Evolutionary conservation across 1,140 invertebrate species (phyloP), one percentile per base, ranked within the genome.

Genomic region (Planococcus citri): DNA sequence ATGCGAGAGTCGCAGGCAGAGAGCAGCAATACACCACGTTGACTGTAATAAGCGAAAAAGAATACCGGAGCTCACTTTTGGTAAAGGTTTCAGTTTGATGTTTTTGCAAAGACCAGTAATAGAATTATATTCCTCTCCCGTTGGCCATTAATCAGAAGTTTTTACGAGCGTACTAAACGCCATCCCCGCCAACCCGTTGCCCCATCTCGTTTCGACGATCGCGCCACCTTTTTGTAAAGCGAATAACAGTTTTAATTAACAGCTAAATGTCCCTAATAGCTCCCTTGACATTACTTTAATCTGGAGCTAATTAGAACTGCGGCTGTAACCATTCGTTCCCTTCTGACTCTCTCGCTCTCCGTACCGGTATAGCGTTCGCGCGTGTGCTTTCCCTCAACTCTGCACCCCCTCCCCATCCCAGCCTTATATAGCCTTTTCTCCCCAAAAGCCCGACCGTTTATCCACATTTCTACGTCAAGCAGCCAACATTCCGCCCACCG

Each of bases 181-280:
- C 24, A n/a, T n/a, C n/a, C n/a, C n/a, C n/a, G n/a, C n/a, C n/a
- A n/a, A n/a, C n/a, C 60, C 24, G 29, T 64, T 64, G 3, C 60
- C 3, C 60, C 20, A 25, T 22, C 60, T 25, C 60, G 3, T 20
- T 37, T 17, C 38, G 20, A 27, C 61, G 17, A 24, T 17, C 12
- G 61, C 64, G 61, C 37, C 37, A 24, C 24, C 33, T 27, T 27
- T 24, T 37, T 41, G 25, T 68, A 17, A 22, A 64, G 14, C 58
- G 68, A 68, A 71, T 69, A 71, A 72, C 72, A 69, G 70, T 72
- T 72, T 72, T 72, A 72, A 72, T 72, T 72, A 72, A 72, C 72
- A 69, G 72, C 72, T 72, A 71, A 71, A 72, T 51, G 70, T 70
- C 68, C 68, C 72, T 72, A 72, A 72, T 72, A 70, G 72, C 70